Conservation (phyloP, 1,140 invertebrate species). For the Drosophila kanapiae region DNA sequence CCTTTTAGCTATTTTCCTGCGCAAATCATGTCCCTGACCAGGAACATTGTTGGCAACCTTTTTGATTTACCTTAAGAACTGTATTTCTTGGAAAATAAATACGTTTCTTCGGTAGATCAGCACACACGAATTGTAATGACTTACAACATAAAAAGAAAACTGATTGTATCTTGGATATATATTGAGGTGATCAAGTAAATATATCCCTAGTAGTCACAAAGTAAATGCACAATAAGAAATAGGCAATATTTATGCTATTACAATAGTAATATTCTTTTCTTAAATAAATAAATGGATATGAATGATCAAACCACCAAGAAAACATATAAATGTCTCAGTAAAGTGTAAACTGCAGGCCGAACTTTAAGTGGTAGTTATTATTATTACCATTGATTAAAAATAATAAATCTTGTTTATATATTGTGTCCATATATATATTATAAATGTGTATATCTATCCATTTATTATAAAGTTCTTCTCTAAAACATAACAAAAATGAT, state of each 20-base stretch:
- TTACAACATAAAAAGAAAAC: too few relatives aligned
- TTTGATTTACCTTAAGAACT: constrained; percentile 12
- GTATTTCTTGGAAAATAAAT: constrained; percentile 10
- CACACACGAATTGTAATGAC: background rate
- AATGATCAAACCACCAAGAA: background rate
- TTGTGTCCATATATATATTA: too few relatives aligned
- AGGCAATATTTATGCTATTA: background rate
- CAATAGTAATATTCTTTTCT: background rate
- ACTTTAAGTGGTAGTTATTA: background rate
- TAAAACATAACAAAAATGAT: background rate
- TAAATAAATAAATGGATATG: background rate
- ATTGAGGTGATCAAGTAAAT: too few relatives aligned
- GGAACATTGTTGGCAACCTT: background rate
- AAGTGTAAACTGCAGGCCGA: background rate
- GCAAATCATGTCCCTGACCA: background rate
- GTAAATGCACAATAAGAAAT: too few relatives aligned
- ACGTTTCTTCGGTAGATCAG: background rate
- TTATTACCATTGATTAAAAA: background rate
- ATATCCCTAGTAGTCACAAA: background rate
- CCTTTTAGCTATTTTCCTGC: constrained; percentile 1
- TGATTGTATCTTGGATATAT: too few relatives aligned
- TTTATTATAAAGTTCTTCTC: too few relatives aligned
- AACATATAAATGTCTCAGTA: too few relatives aligned
- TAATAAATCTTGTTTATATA: too few relatives aligned
- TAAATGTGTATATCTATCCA: too few relatives aligned